Percentiles rank a stretch among this genome's conserved stretches.
These are phyloP conservation scores for Bufo bufo DNA, from an alignment of 2,113 vertebrate species.

Conservation along the genomic window DNA sequence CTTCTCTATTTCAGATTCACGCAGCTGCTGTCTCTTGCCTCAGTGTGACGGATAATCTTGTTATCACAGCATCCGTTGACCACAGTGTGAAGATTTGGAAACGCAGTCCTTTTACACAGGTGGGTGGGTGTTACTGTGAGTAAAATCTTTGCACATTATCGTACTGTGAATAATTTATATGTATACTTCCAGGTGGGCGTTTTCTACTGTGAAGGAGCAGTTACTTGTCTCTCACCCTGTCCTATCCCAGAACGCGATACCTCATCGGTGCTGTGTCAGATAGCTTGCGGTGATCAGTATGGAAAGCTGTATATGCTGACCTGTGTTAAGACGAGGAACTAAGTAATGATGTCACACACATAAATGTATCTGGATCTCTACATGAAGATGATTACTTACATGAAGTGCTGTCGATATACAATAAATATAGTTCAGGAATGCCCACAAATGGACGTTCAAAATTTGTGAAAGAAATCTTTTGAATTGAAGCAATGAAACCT, in stretches of 20 bases:
- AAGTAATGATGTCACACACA: not conserved
- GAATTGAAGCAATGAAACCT: slow-evolving; percentile 15
- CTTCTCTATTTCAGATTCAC: slow-evolving; percentile 64
- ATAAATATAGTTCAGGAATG: too few relatives aligned
- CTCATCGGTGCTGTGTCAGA: not conserved
- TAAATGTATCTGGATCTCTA: not conserved
- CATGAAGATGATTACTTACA: not conserved
- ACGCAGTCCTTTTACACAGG: slow-evolving; percentile 64
- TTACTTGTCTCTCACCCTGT: slow-evolving; percentile 62
- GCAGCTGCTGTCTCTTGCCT: slow-evolving; percentile 64
- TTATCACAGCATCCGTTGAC: slow-evolving; percentile 68
- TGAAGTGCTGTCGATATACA: not conserved
- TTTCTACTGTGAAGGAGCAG: slow-evolving; percentile 66
- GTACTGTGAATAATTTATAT: not conserved
- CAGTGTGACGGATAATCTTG: slow-evolving; percentile 61
- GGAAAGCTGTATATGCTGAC: slow-evolving; percentile 68
- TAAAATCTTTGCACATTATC: not conserved
- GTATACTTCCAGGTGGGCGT: slow-evolving; percentile 61
- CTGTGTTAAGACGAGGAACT: slow-evolving; percentile 55
- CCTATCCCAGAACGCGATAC: slow-evolving; percentile 6
- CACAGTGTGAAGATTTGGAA: slow-evolving; percentile 70
- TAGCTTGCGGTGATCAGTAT: slow-evolving; percentile 63
- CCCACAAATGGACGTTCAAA: not conserved
- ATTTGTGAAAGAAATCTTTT: not conserved
- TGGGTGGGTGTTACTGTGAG: slow-evolving; percentile 59